Evolutionary conservation across 2,888 invertebrate species (phyloP), one percentile per base, ranked within the genome.

Genomic region (Phortica magna): DNA sequence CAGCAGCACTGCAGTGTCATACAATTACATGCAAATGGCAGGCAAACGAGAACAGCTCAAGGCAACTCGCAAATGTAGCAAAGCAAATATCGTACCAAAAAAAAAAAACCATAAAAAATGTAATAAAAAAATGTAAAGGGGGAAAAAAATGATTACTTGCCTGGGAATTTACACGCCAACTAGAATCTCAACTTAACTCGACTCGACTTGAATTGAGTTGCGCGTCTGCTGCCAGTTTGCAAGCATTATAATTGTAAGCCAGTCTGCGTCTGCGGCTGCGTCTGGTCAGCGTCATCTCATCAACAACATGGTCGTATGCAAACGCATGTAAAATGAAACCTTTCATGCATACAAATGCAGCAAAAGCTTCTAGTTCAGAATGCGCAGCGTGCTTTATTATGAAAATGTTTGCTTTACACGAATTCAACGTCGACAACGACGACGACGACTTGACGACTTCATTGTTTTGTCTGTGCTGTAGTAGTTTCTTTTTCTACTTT

Each of bases 401-500:
- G 55, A 53, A 71, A 71, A 53, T 55, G 70, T 53, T 71, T 68
- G 43, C 68, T 61, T 61, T 61, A 22, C 59, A 7, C 59, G 31
- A 31, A 31, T 31, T 31, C 31, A 31, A 31, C 31, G 31, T 31
- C 31, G 31, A 31, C 31, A 3, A 48, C 48, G 48, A 48, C 48
- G 48, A 12, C 48, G 48, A 48, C 48, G 14, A 14, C 48, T 48
- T 48, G 48, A 48, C 48, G 48, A 48, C 48, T 48, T 48, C 48
- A 48, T 48, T 48, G 48, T 48, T 48, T 48, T 14, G 48, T 14
- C 48, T 48, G 48, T 48, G 48, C n/a, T 61, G 61, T 48, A 1
- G 10, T 43, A 43, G 43, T 43, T 6, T 43, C 70, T 68, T 73
- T 72, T 71, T 67, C 75, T 80, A 79, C 73, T 12, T 17, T 39